phyloP scores from a whole-genome alignment of 2,888 invertebrate genomes.

The Plagiodera versicolora region DNA sequence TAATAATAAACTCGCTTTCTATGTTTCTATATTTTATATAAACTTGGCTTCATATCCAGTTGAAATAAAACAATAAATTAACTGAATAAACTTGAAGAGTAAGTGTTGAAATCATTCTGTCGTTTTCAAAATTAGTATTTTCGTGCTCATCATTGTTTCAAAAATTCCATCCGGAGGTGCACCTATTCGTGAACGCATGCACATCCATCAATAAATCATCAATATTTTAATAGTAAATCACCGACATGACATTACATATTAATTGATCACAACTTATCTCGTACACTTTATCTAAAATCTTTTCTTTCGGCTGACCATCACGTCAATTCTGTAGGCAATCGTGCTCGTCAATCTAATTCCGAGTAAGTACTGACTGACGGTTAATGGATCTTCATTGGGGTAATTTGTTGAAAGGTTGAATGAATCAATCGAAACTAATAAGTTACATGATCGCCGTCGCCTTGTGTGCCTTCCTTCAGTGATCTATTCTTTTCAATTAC shows the following conservation, averaged over 20 bases:
- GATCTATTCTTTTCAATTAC: not conserved
- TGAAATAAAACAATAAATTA: too few species aligned
- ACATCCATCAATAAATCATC: not conserved
- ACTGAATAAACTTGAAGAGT: too few species aligned
- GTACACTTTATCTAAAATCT: slow-evolving; percentile 10
- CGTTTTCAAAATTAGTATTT: too few species aligned
- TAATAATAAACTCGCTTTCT: too few species aligned
- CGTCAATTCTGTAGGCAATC: not conserved
- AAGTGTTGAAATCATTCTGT: too few species aligned
- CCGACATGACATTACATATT: slow-evolving; percentile 5
- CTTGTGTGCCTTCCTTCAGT: not conserved
- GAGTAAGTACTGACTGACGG: not conserved
- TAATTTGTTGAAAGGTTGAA: not conserved
- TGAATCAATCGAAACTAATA: slow-evolving; percentile 1
- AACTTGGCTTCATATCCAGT: too few species aligned
- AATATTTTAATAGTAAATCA: slow-evolving; percentile 11
- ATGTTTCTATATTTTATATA: too few species aligned
- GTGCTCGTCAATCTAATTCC: not conserved
- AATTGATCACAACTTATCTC: slow-evolving; percentile 11
- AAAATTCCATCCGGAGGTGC: too few species aligned
- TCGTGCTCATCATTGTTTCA: too few species aligned
- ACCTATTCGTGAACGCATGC: not conserved
- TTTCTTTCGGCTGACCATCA: slow-evolving; percentile 11
- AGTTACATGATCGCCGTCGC: not conserved
- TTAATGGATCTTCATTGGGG: not conserved